Conservation (phyloP, 92 coral and sea anemone species). For the Heteractis magnifica region DNA sequence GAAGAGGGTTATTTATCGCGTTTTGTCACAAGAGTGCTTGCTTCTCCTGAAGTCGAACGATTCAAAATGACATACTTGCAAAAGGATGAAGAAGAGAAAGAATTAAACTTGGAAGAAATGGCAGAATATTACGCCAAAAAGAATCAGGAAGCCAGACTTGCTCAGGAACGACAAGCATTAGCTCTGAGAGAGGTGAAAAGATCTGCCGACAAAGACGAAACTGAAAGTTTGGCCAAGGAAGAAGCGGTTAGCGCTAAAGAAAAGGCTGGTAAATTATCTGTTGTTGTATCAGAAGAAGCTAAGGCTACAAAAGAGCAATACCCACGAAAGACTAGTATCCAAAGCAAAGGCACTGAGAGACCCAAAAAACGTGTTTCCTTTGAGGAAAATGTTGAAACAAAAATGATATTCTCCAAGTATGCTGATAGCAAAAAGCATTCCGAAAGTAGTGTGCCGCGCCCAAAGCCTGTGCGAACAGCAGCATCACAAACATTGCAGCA, state of each 20-base stretch:
- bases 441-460: neutral
- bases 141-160: slow-evolving; percentile 22
- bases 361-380: slow-evolving; percentile 24
- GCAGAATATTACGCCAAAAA: slow-evolving; percentile 24
- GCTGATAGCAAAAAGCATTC: neutral
- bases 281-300: neutral
- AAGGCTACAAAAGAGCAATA: neutral
- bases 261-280: neutral
- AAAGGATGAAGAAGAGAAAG: slow-evolving; percentile 7
- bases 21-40: neutral
- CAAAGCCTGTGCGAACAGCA: neutral
- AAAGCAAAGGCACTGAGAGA: slow-evolving; percentile 19
- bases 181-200: neutral
- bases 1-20: neutral
- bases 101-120: slow-evolving; percentile 19
- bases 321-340: slow-evolving; percentile 20
- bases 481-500: neutral
- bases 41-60: slow-evolving; percentile 3
- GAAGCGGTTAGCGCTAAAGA: neutral
- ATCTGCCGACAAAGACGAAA: neutral
- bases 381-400: neutral
- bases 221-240: neutral
- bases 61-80: neutral
- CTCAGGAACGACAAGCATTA: slow-evolving; percentile 3
- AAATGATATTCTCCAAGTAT: neutral